Evolutionary conservation across 2,888 invertebrate genomes (phyloP).

Genomic region (Cosmia pyralina): DNA sequence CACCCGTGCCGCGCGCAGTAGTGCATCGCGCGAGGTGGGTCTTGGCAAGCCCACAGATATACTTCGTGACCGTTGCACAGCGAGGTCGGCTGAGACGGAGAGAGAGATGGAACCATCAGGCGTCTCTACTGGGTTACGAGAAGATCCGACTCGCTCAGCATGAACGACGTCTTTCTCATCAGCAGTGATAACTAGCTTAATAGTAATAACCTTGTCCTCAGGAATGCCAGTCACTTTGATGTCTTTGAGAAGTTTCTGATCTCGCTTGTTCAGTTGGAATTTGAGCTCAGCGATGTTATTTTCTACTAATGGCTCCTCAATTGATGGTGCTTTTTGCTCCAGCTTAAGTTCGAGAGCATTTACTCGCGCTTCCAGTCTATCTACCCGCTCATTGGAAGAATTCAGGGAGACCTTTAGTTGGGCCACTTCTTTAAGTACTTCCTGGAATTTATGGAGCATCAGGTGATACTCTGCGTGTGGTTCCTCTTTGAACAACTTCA

Average conservation of each 20-base stretch:
- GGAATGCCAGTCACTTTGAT: neutral
- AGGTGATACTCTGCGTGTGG: neutral
- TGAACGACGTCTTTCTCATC: neutral
- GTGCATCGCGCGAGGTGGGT: neutral
- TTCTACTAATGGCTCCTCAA: neutral
- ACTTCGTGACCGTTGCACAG: neutral
- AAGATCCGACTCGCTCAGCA: neutral
- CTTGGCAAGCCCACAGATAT: neutral
- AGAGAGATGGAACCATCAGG: neutral
- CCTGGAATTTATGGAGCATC: constrained; percentile 1
- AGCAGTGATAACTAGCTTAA: neutral
- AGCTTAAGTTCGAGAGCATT: neutral
- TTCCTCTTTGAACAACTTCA: neutral
- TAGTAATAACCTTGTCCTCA: neutral
- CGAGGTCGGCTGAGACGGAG: too few relatives aligned
- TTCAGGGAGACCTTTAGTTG: neutral
- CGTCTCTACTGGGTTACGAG: neutral
- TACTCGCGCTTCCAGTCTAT: neutral
- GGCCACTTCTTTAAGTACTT: neutral
- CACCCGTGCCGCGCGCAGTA: too few relatives aligned
- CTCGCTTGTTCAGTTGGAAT: neutral
- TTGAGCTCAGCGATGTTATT: neutral
- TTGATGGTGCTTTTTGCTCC: neutral
- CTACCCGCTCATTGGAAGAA: neutral
- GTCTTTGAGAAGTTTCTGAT: neutral